phyloP scores from a whole-genome alignment of 2,888 invertebrate species.

The Eilema sororculum region DNA sequence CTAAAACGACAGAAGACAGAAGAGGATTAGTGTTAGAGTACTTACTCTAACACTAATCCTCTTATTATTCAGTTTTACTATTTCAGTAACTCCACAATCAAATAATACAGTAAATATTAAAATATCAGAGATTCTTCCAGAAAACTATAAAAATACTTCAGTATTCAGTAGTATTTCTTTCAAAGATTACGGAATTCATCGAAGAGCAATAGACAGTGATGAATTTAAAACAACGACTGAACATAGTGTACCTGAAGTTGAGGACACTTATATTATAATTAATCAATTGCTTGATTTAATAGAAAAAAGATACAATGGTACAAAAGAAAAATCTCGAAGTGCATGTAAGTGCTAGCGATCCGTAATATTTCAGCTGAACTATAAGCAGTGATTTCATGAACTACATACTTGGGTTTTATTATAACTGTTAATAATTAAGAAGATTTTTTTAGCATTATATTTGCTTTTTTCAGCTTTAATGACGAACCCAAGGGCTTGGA shows the following conservation, averaged over 20 bases:
- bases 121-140: not conserved
- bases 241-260: not conserved
- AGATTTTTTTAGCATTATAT: not conserved
- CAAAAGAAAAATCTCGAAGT: not conserved
- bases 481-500: conserved; percentile 10
- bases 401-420: no score
- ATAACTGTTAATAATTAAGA: not conserved
- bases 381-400: no score
- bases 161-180: not conserved
- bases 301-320: not conserved
- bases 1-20: no score
- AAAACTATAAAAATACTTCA: not conserved
- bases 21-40: no score
- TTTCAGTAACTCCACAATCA: not conserved
- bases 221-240: not conserved
- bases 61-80: not conserved
- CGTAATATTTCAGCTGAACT: not conserved
- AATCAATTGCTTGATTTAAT: conserved; percentile 3
- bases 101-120: not conserved
- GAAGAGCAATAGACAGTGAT: not conserved
- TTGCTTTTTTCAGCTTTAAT: conserved; percentile 10
- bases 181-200: not conserved
- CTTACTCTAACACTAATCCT: no score
- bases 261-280: not conserved
- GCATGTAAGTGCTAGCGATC: conserved; percentile 4